These are phyloP conservation scores for Arctia plantaginis DNA, from an alignment of 2,888 invertebrate species.

Conservation along the genomic window DNA sequence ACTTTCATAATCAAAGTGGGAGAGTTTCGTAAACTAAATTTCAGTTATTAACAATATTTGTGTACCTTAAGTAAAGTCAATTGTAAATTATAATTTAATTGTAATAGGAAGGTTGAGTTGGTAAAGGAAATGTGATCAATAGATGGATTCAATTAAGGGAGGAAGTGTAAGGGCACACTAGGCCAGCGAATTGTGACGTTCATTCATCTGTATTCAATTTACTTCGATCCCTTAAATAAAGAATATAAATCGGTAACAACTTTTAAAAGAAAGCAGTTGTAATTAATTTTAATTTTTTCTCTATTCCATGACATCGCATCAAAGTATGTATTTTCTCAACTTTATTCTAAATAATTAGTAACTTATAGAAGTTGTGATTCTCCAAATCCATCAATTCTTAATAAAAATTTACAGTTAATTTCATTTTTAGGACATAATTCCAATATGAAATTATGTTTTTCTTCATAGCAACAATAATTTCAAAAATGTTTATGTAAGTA, in stretches of 20 bases:
- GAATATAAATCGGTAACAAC: neutral
- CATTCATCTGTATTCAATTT: neutral
- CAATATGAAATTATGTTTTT: too few relatives aligned
- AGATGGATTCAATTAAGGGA: neutral
- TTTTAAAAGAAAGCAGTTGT: neutral
- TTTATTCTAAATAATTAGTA: too few relatives aligned
- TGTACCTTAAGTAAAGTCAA: constrained; percentile 30
- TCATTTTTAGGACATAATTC: too few relatives aligned
- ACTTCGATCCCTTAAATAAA: neutral
- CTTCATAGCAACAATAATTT: too few relatives aligned
- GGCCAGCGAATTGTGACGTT: neutral
- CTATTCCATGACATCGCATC: too few relatives aligned
- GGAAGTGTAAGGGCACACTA: neutral
- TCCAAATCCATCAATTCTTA: too few relatives aligned
- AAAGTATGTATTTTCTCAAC: too few relatives aligned
- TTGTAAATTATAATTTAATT: constrained; percentile 33
- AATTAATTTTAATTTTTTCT: neutral
- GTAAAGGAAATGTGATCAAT: constrained; percentile 5
- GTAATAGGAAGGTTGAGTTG: constrained; percentile 1
- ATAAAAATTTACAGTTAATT: too few relatives aligned
- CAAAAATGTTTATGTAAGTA: too few relatives aligned
- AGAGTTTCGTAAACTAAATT: constrained; percentile 39
- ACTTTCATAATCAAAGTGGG: constrained; percentile 44
- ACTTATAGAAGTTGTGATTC: too few relatives aligned
- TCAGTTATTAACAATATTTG: constrained; percentile 30